Base-by-base conservation (phyloP, 1,140 invertebrate genomes). In the Hycleus cichorii region DNA sequence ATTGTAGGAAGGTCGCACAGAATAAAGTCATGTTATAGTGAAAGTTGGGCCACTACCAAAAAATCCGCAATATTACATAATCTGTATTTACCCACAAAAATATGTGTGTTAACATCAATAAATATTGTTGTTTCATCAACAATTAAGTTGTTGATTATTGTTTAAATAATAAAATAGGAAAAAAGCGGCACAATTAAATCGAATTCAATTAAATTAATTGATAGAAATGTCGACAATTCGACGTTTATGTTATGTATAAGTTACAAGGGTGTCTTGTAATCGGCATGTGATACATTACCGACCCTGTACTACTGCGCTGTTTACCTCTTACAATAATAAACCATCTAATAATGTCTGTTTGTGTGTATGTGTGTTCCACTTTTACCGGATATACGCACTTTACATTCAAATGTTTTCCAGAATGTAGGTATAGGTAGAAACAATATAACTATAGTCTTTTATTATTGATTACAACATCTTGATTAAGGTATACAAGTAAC, bases 331-430 rank as follows among this genome's bases (percentile, higher is more conserved):
- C 53, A 39, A 24, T 32, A 32, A 56, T 32, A 32, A 56, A 40
- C 38, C 52, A 46, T 55, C 49, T 52, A 52, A 53, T 45, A 45
- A 38, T 47, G 18, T 18, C 1, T 18, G 18, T 7, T 4, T 32
- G 7, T 5, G 7, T 7, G 32, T 32, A 5, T 32, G 32, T 32
- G 32, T 32, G 53, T 56, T 56, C 53, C 46, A 56, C 53, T 56
- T 56, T 56, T 56, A 56, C 53, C 53, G 53, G 53, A 56, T 56
- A 56, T 56, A 56, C 53, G 53, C 53, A 56, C 45, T 48, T 48
- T 47, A 56, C 53, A 56, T 56, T 56, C 45, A 56, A 56, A 56
- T 53, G 42, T 45, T 53, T 53, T 45, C 43, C 32, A 32, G 32
- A 32, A 32, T 32, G 18, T n/a, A n/a, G n/a, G n/a, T 18, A 18